Percentiles rank a stretch among this genome's conserved stretches.
Evolutionary conservation across 1,140 invertebrate genomes (phyloP).

Genomic region (Episyrphus balteatus): DNA sequence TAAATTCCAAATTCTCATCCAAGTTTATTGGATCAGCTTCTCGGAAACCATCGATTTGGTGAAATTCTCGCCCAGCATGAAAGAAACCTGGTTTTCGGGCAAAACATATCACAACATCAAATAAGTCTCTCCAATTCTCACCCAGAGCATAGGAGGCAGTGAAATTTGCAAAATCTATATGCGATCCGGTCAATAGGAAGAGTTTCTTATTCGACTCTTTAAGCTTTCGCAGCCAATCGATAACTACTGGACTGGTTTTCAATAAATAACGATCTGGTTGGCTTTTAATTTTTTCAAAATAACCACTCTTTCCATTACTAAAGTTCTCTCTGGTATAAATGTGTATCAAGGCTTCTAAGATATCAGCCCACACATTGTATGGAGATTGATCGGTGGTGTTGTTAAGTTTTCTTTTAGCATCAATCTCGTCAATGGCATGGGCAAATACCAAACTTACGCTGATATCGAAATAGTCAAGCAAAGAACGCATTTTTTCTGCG

Average conservation of each 20-base stretch:
- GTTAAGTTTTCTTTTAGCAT: slow-evolving; percentile 28
- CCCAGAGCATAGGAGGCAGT: slow-evolving; percentile 56
- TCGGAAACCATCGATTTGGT: slow-evolving; percentile 34
- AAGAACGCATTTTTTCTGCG: slow-evolving; percentile 47
- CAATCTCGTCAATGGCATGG: slow-evolving; percentile 56
- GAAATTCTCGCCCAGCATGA: slow-evolving; percentile 45
- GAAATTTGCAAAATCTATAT: slow-evolving; percentile 59
- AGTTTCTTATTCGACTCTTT: slow-evolving; percentile 44
- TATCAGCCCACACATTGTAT: slow-evolving; percentile 56
- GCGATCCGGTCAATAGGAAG: slow-evolving; percentile 68
- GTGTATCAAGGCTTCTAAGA: slow-evolving; percentile 47
- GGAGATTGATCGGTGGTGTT: slow-evolving; percentile 14
- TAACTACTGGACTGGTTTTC: slow-evolving; percentile 44
- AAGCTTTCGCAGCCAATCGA: slow-evolving; percentile 49
- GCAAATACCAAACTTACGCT: slow-evolving; percentile 56
- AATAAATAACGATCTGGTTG: slow-evolving; percentile 54
- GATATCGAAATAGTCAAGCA: slow-evolving; percentile 70
- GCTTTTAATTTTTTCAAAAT: slow-evolving; percentile 50
- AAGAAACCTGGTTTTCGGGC: slow-evolving; percentile 73
- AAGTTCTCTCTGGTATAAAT: slow-evolving; percentile 56
- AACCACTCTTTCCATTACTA: slow-evolving; percentile 42
- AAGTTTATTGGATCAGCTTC: slow-evolving; percentile 22
- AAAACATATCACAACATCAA: slow-evolving; percentile 60
- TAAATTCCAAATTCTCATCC: slow-evolving; percentile 10
- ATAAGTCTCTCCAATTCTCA: slow-evolving; percentile 56